A percentile compares a stretch with the other conserved stretches of the same genome.
phyloP scores from a whole-genome alignment of 2,888 invertebrate species.

The Ochlodes sylvanus region DNA sequence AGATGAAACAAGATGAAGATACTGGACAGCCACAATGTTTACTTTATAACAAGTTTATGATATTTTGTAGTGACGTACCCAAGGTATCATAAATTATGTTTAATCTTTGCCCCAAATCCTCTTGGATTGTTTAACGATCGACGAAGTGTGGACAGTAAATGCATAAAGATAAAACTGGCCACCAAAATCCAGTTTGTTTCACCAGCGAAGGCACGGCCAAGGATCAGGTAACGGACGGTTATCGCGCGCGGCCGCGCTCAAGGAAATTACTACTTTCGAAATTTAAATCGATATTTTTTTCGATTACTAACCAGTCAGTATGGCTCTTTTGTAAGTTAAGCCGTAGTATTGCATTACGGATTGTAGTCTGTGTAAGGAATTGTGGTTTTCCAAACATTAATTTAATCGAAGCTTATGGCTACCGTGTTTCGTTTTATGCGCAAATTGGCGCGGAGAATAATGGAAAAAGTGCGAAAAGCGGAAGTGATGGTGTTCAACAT shows the following conservation, averaged over 20 bases:
- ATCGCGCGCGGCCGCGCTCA: conserved; percentile 13
- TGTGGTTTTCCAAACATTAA: not conserved
- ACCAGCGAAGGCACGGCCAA: conserved; percentile 20
- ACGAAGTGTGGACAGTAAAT: conserved; percentile 45
- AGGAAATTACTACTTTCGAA: conserved; percentile 14
- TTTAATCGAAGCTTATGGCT: not conserved
- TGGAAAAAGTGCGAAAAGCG: conserved; percentile 61
- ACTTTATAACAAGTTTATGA: too few species aligned
- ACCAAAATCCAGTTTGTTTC: conserved; percentile 52
- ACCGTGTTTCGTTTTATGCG: conserved; percentile 67
- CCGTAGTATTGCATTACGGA: not conserved
- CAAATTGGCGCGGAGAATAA: conserved; percentile 57
- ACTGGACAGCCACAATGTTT: too few species aligned
- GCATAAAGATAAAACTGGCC: conserved; percentile 56
- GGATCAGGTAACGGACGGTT: conserved; percentile 35
- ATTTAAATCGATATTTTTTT: conserved; percentile 6
- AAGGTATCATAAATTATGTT: conserved; percentile 20
- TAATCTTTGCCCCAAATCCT: conserved; percentile 33
- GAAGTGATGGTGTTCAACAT: conserved; percentile 65
- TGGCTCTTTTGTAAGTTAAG: conserved; percentile 16
- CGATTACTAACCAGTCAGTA: not conserved
- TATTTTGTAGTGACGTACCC: conserved; percentile 5
- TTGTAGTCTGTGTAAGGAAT: not conserved
- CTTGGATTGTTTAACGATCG: conserved; percentile 52
- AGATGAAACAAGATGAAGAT: too few species aligned